These are phyloP conservation scores for Eonycteris spelaea DNA, from an alignment of 2,113 vertebrate genomes.

Conservation along the genomic window DNA sequence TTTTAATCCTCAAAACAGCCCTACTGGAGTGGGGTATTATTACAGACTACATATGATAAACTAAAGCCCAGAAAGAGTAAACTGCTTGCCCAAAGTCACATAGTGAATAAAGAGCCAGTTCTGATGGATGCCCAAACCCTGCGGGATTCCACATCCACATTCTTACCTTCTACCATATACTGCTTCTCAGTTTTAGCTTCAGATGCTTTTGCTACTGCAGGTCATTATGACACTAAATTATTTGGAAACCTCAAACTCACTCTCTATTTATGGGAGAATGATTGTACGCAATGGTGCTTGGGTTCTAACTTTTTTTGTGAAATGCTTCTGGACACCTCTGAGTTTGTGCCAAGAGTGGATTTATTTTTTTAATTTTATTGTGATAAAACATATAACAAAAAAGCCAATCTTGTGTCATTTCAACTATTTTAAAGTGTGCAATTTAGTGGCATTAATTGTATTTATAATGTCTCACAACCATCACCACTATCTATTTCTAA, in stretches of 20 bases:
- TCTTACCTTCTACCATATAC: background rate
- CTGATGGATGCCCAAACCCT: background rate
- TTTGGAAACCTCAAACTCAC: background rate
- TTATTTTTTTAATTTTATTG: background rate
- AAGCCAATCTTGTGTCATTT: background rate
- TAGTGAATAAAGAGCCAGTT: background rate
- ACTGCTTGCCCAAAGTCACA: background rate
- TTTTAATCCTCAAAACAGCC: background rate
- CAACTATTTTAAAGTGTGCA: background rate
- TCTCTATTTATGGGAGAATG: background rate
- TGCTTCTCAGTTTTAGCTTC: background rate
- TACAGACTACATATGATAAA: background rate
- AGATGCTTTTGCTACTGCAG: background rate
- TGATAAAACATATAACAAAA: background rate
- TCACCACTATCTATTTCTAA: background rate
- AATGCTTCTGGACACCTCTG: background rate
- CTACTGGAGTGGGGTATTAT: background rate
- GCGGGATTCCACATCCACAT: background rate
- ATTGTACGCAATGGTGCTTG: background rate
- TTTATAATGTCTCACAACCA: background rate
- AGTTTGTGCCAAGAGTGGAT: background rate
- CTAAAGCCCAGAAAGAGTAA: background rate
- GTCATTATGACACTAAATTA: background rate
- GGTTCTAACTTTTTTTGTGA: background rate
- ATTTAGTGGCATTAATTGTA: background rate